Evolutionary conservation across 2,888 invertebrate species (phyloP).

Genomic region (Agrilus cyanescens): DNA sequence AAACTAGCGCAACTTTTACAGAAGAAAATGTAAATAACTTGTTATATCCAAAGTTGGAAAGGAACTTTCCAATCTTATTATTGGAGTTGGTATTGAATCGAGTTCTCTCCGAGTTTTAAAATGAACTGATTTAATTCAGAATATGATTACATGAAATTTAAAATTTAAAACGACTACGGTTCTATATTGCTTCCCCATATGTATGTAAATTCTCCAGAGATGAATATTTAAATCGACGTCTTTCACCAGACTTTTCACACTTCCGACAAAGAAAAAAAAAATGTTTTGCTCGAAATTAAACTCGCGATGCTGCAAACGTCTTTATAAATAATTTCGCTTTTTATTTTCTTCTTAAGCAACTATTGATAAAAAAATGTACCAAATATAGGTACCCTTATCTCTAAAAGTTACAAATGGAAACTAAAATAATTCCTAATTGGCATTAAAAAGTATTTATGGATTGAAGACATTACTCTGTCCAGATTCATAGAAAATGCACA

Average conservation of each 20-base stretch:
- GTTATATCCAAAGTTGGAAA: conserved; percentile 13
- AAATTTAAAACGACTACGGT: conserved; percentile 39
- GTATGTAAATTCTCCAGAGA: conserved; percentile 37
- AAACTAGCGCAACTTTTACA: conserved; percentile 2
- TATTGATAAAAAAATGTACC: no score
- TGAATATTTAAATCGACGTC: conserved; percentile 38
- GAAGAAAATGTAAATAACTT: conserved; percentile 15
- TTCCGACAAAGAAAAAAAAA: no score
- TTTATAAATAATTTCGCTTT: no score
- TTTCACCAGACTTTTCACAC: conserved; percentile 33
- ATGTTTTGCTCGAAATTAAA: no score
- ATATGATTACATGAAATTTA: conserved; percentile 38
- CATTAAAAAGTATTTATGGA: no score
- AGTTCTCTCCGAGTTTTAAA: conserved; percentile 28
- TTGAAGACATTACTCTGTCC: no score
- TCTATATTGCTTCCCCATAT: conserved; percentile 36
- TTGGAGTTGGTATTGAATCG: conserved; percentile 30
- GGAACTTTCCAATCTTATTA: conserved; percentile 33
- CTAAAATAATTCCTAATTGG: no score
- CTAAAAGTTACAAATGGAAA: no score
- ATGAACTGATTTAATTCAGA: conserved; percentile 39
- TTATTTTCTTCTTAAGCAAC: no score
- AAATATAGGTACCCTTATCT: no score
- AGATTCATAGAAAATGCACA: no score
- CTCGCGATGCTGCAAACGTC: no score